Evolutionary conservation across 2,888 invertebrate species (phyloP), one percentile per base, ranked within the genome.

Genomic region (Apamea crenata): DNA sequence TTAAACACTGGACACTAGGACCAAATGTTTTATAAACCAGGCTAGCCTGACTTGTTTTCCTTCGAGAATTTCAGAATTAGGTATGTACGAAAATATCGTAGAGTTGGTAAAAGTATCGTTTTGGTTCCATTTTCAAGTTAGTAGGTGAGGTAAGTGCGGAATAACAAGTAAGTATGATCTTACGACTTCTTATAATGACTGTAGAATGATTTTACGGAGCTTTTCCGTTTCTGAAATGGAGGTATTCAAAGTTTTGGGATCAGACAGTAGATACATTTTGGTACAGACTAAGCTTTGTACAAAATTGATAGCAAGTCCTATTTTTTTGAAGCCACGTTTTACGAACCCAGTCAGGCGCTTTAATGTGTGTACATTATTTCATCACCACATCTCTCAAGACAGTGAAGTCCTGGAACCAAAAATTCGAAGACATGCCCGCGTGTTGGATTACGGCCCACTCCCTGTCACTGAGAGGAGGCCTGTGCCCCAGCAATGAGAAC

Each of bases 81-180:
- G 74, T 87, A 84, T 80, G 74, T 80, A 87, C 63, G 75, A 77
- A 84, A 87, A 85, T 85, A 84, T 72, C 68, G 63, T 40, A 66
- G 47, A 56, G 59, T 73, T 77, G 47, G 44, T 59, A 81, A 75
- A 67, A 77, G 70, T 86, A 66, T 86, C 75, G 53, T 53, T 74
- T 83, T 73, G 74, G 61, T 72, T 80, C 50, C 67, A 76, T 83
- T 84, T 73, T 79, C 83, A 75, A 72, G 71, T 82, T 78, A 69
- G 68, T 74, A 56, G 25, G 50, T 65, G 77, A 47, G 82, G 70
- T 74, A 82, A 83, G 86, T 56, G 36, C 36, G 47, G 73, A 82
- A 86, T 83, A 73, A 66, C 53, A 85, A 85, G 63, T 75, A 36
- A 72, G 25, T 84, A 61, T 73, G 80, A 80, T 78, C n/a, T 77